A percentile compares a stretch with the other conserved stretches of the same genome.
phyloP scores from a whole-genome alignment of 2,888 invertebrate species.

The Drosophila algonquin region DNA sequence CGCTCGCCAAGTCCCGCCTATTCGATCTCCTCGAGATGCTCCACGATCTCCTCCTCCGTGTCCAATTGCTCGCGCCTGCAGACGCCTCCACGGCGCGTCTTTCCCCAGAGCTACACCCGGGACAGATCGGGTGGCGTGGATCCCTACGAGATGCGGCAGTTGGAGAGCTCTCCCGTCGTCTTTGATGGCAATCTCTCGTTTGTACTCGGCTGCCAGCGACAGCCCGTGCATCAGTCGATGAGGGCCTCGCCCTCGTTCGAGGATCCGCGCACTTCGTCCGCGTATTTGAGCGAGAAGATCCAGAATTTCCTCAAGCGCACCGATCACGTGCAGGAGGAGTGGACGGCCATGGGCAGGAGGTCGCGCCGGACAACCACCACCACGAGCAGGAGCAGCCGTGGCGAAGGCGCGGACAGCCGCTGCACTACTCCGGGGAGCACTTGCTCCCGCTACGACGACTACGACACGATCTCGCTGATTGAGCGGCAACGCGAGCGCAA shows the following conservation, averaged over 20 bases:
- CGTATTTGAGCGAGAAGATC: conserved; percentile 90
- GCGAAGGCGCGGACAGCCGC: conserved; percentile 54
- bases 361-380: conserved; percentile 59
- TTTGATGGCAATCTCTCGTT: conserved; percentile 93
- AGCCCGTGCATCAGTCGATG: conserved; percentile 88
- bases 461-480: conserved; percentile 83
- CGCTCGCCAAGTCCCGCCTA: conserved; percentile 86
- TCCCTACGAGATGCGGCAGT: conserved; percentile 86
- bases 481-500: conserved; percentile 82
- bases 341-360: conserved; percentile 88
- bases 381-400: conserved; percentile 40
- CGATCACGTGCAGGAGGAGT: conserved; percentile 95
- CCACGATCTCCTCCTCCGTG: conserved; percentile 60
- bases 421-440: conserved; percentile 73
- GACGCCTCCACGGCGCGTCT: conserved; percentile 87
- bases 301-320: conserved; percentile 92
- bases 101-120: conserved; percentile 87
- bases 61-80: conserved; percentile 67
- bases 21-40: conserved; percentile 77
- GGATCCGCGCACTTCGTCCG: conserved; percentile 91
- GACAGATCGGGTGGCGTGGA: conserved; percentile 84
- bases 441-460: conserved; percentile 74
- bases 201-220: conserved; percentile 89
- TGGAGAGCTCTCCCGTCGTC: conserved; percentile 91
- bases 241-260: conserved; percentile 90